Base-by-base conservation (phyloP, 2,113 vertebrate species). In the Scomber japonicus region DNA sequence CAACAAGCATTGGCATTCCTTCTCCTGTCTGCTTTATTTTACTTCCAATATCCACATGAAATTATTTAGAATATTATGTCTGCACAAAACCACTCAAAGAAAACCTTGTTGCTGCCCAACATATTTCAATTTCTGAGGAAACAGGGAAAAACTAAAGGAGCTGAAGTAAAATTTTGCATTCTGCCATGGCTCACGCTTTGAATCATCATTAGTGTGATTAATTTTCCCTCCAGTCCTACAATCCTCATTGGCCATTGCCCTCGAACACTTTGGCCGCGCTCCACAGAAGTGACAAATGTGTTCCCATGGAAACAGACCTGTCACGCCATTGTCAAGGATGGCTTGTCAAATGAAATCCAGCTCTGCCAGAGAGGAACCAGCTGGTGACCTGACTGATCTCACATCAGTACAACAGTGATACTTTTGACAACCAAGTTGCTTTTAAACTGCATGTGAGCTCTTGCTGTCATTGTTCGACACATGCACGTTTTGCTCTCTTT, bases 231-330 rank as follows among this genome's bases (percentile, higher is more conserved):
- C 71, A 69, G 83, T 80, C 60, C 69, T 64, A 50, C 84, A 63
- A 60, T 74, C 71, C 74, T 88, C 82, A 77, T 84, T 86, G 86
- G 79, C 86, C 86, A 85, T 77, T 86, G 80, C 68, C 77, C 69
- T 85, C 80, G 60, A 74, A 84, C 81, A 71, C 81, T 78, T 78
- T 81, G 82, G 79, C 88, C 49, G 3, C 15, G 27, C 74, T 83
- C 82, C 51, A 50, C 56, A 65, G 44, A 81, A 86, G 84, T 84
- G 84, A 91, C 84, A 88, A 84, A 70, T 59, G 74, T 62, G 93
- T 94, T 91, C 65, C 91, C 92, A 94, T 93, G 89, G 93, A 91
- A 93, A 95, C 91, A 88, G 89, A 86, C 82, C 80, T 87, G 86
- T 89, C 90, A 88, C 27, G 82, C 56, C 80, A 78, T 76, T 88